Conservation (phyloP, 2,888 invertebrate species). For the Meteorus cinctellus region DNA sequence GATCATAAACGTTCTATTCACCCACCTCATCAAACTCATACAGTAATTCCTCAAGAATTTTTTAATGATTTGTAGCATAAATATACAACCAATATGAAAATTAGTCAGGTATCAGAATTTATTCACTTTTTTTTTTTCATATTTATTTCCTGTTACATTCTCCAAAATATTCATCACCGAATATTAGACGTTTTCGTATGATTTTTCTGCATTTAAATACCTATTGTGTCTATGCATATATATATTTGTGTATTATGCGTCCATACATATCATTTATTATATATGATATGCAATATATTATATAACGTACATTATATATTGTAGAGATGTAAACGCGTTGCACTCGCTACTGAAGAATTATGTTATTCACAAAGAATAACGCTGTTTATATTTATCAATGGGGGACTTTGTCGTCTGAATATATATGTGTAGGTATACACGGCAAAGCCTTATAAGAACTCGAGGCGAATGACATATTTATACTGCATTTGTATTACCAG, state of each 20-base stretch:
- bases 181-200: background rate
- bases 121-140: too few relatives aligned
- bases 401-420: constrained; percentile 21
- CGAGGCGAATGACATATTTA: background rate
- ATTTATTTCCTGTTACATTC: background rate
- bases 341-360: constrained; percentile 17
- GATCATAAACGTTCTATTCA: too few relatives aligned
- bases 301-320: background rate
- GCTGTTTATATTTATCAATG: constrained; percentile 32
- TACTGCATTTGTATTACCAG: background rate
- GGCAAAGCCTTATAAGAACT: background rate
- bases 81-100: too few relatives aligned
- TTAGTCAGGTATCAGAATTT: too few relatives aligned
- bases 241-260: background rate
- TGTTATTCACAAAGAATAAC: constrained; percentile 18
- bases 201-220: background rate
- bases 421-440: background rate
- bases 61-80: too few relatives aligned
- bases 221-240: background rate
- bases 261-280: background rate
- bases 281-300: background rate
- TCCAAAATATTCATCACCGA: background rate
- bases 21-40: too few relatives aligned
- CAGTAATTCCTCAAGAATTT: too few relatives aligned
- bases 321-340: background rate